Evolutionary conservation across 2,888 invertebrate species (phyloP), one percentile per base, ranked within the genome.

Genomic region (Hydroisotoma schaefferi): DNA sequence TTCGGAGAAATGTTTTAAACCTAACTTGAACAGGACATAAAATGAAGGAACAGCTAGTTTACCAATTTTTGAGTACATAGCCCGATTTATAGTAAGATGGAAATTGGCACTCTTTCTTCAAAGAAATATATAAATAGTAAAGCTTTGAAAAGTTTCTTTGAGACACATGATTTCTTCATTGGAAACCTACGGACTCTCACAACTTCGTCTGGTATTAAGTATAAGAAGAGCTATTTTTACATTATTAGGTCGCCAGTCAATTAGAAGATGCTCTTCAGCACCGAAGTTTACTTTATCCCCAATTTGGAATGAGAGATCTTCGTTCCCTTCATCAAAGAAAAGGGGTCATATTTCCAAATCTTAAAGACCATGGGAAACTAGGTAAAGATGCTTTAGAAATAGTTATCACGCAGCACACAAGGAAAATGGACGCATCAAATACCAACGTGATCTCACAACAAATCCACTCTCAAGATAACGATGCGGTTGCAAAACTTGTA

Each of bases 331-430:
- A 70, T 51, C 72, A 72, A 46, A 55, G 71, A 15, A 73, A 73
- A 55, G 73, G 73, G 15, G 71, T 73, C 2, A 73, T 73, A 37
- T 73, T 72, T 51, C 73, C 73, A n/a, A 73, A 73, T 46, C 40
- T 70, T 1, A 73, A 73, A 48, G 73, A 73, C 49, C 71, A 73
- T 58, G 73, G 73, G 18, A 71, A 69, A 46, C 28, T 73, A 44
- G 70, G 72, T 6, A 72, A 72, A 57, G 72, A 73, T 59, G 72
- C 73, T 2, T 43, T 73, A 43, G 73, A 73, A 64, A 72, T 73
- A 26, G 73, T 73, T 6, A 65, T 70, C n/a, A 63, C 62, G 6
- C 62, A 70, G 27, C 71, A 71, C 47, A 64, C 65, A 10, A 64
- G 67, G 53, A 65, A 63, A 52, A 47, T 69, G 28, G 70, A 70